Evolutionary conservation across 1,140 invertebrate species (phyloP), one percentile per base, ranked within the genome.

Genomic region (Manduca sexta): DNA sequence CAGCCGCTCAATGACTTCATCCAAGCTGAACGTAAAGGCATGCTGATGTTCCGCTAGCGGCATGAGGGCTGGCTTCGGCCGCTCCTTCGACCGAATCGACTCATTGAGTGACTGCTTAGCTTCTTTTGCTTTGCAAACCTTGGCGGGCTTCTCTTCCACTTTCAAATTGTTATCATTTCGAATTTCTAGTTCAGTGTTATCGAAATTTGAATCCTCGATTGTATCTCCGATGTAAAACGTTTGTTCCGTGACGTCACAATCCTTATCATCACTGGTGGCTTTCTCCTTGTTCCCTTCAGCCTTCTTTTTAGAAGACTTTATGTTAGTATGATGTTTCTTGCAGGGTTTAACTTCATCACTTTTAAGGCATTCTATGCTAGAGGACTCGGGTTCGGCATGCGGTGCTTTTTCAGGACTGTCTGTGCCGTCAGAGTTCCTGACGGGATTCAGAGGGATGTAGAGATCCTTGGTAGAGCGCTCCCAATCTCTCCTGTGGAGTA

Each of bases 291-390:
- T 10, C 14, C 5, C 11, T 40, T 10, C 8, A 31, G 8, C 41
- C 31, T 78, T 69, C 18, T 68, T 69, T n/a, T 50, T 48, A 2
- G 80, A 84, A 1, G 64, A 81, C 51, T 84, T 84, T 7, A 82
- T 84, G 15, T 82, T 84, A 0, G 71, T 77, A 52, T 81, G 59
- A 49, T 84, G 81, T 54, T 84, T 84, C 52, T 84, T 84, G 43
- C 81, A 84, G 11, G 64, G 54, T 50, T 50, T 59, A 1, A 39
- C 51, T 45, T 57, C 50, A 2, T 52, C 49, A 5, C 45, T 60
- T 12, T 52, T 26, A 26, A 26, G 44, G 21, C 39, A 35, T 7
- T 53, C 43, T 2, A 49, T 41, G 3, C 56, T 54, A 7, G 55
- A 59, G 6, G 47, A 45, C 21, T 64, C 60, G 2, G 52, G 43